Evolutionary conservation across 2,113 vertebrate genomes (phyloP).

Genomic region (Prinia subflava): DNA sequence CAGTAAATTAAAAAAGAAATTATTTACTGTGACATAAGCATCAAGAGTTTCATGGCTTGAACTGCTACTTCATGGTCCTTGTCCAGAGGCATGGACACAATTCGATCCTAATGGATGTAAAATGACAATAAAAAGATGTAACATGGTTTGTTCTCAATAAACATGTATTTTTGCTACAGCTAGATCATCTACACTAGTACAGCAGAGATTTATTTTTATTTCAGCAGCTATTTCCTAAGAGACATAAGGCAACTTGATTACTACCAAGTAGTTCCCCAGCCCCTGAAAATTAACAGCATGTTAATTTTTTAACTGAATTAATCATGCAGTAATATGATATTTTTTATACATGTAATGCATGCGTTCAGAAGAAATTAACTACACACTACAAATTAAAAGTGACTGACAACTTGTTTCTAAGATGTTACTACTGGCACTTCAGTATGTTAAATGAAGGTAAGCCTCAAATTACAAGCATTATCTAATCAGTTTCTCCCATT

Average conservation of each 20-base stretch:
- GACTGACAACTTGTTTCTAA: slow-evolving; percentile 54
- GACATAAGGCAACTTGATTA: slow-evolving; percentile 58
- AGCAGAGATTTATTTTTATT: slow-evolving; percentile 50
- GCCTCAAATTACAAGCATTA: slow-evolving; percentile 22
- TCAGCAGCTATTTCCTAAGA: slow-evolving; percentile 57
- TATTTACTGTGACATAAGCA: slow-evolving; percentile 86
- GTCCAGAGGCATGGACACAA: slow-evolving; percentile 90
- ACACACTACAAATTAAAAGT: slow-evolving; percentile 51
- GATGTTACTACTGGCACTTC: slow-evolving; percentile 12
- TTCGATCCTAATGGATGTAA: slow-evolving; percentile 79
- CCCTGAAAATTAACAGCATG: slow-evolving; percentile 54
- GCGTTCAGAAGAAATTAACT: slow-evolving; percentile 46
- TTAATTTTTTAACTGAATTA: slow-evolving; percentile 63
- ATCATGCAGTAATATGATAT: slow-evolving; percentile 36
- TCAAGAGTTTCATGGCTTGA: slow-evolving; percentile 87
- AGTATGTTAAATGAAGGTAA: slow-evolving; percentile 35
- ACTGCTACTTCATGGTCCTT: slow-evolving; percentile 90
- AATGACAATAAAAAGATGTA: slow-evolving; percentile 63
- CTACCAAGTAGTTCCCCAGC: slow-evolving; percentile 53
- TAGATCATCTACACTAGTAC: slow-evolving; percentile 36
- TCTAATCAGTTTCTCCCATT: background rate
- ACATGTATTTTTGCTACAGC: slow-evolving; percentile 35
- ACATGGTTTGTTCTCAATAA: slow-evolving; percentile 52
- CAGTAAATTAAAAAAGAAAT: slow-evolving; percentile 57
- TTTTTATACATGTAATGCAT: slow-evolving; percentile 43